These are phyloP conservation scores for Altica lythri DNA, from an alignment of 2,888 invertebrate genomes.

Conservation along the genomic window DNA sequence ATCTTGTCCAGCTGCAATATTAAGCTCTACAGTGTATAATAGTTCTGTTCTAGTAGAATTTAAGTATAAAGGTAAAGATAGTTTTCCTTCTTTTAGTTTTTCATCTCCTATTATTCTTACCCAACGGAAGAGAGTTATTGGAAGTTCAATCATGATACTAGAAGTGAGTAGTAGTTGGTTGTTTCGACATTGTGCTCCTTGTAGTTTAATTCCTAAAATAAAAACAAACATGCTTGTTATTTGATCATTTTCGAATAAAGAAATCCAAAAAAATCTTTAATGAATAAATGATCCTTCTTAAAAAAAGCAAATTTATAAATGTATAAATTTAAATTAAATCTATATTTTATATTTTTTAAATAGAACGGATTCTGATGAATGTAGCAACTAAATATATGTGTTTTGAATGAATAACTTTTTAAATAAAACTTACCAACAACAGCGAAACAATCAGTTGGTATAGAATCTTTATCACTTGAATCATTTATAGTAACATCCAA, in stretches of 20 bases:
- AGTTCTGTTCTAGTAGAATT: constrained; percentile 95
- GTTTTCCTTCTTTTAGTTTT: constrained; percentile 64
- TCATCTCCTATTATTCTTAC: constrained; percentile 58
- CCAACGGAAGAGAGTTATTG: constrained; percentile 89
- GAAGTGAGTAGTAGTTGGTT: constrained; percentile 90
- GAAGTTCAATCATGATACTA: constrained; percentile 93
- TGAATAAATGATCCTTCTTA: not conserved
- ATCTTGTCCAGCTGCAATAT: constrained; percentile 88
- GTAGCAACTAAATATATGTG: not conserved
- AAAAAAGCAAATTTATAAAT: too few relatives aligned
- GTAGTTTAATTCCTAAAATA: constrained; percentile 83
- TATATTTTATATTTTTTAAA: too few relatives aligned
- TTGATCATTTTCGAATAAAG: too few relatives aligned
- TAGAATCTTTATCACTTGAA: constrained; percentile 55
- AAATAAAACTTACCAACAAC: constrained; percentile 54
- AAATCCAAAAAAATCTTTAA: not conserved
- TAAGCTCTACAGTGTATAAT: constrained; percentile 93
- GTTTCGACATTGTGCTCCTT: constrained; percentile 93
- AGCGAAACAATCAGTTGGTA: constrained; percentile 58
- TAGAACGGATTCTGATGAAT: too few relatives aligned
- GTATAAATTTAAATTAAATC: too few relatives aligned
- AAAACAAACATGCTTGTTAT: constrained; percentile 9
- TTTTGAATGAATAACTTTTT: not conserved
- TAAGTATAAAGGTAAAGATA: constrained; percentile 94
- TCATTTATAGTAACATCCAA: constrained; percentile 76